phyloP scores from a whole-genome alignment of 2,888 invertebrate genomes.

The Cylloceria caligata region DNA sequence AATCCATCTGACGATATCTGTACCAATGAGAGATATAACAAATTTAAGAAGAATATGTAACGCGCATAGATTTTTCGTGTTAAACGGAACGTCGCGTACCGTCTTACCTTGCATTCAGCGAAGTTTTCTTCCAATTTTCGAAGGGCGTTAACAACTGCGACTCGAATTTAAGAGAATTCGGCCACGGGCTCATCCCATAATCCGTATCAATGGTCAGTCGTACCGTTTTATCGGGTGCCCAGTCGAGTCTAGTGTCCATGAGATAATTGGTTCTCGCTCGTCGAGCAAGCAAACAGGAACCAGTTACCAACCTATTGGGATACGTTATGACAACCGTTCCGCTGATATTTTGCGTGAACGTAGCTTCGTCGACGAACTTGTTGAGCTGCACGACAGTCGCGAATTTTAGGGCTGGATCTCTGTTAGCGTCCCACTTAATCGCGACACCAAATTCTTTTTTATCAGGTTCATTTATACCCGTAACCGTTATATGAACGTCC shows the following conservation, averaged over 20 bases:
- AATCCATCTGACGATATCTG: conserved; percentile 86
- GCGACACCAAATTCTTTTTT: conserved; percentile 90
- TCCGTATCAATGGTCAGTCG: conserved; percentile 87
- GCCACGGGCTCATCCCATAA: conserved; percentile 84
- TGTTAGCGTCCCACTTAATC: conserved; percentile 94
- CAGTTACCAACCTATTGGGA: conserved; percentile 91
- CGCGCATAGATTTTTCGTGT: background rate
- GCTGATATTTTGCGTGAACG: conserved; percentile 87
- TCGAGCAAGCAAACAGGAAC: conserved; percentile 88
- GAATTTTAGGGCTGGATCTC: conserved; percentile 92
- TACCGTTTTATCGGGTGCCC: conserved; percentile 89
- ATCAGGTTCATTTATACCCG: conserved; percentile 87
- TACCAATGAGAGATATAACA: conserved; percentile 58
- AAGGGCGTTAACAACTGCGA: conserved; percentile 86
- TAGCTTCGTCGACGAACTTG: conserved; percentile 76
- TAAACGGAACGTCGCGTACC: no score
- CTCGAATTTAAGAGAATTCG: conserved; percentile 84
- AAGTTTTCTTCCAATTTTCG: conserved; percentile 86
- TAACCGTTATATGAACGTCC: conserved; percentile 90
- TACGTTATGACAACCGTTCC: conserved; percentile 89
- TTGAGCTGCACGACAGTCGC: conserved; percentile 88
- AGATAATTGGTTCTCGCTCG: conserved; percentile 84
- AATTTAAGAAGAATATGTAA: background rate
- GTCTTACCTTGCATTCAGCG: conserved; percentile 86
- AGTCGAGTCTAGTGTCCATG: conserved; percentile 88